These are phyloP conservation scores for Phycodurus eques DNA, from an alignment of 2,113 vertebrate genomes.

Conservation along the genomic window DNA sequence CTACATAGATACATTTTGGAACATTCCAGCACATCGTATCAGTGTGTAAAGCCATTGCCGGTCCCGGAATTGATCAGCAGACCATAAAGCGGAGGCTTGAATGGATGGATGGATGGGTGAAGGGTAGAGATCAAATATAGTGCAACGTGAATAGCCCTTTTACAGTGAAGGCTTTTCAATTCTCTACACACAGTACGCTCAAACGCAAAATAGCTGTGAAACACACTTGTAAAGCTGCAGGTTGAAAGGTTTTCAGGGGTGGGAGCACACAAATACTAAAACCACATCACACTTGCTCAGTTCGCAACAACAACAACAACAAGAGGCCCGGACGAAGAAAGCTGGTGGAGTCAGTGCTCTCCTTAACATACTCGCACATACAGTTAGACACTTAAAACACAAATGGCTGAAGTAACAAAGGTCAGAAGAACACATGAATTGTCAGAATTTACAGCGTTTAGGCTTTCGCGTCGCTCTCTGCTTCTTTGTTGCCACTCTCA, in stretches of 20 bases:
- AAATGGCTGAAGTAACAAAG: conserved; percentile 66
- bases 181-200: conserved; percentile 4
- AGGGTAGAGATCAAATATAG: conserved; percentile 24
- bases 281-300: conserved; percentile 15
- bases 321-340: conserved; percentile 41
- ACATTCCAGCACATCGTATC: conserved; percentile 40
- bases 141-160: conserved; percentile 63
- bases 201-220: conserved; percentile 12
- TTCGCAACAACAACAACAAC: not conserved
- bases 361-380: conserved; percentile 25
- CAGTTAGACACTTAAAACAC: conserved; percentile 39
- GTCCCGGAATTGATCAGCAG: conserved; percentile 60
- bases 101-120: conserved; percentile 21
- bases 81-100: conserved; percentile 34
- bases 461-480: conserved; percentile 40
- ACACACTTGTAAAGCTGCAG: conserved; percentile 43
- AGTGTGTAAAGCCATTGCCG: conserved; percentile 35
- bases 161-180: conserved; percentile 42
- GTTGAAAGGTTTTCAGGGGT: conserved; percentile 10
- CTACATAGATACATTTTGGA: conserved; percentile 60
- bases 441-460: conserved; percentile 27
- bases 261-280: conserved; percentile 23
- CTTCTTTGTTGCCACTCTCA: conserved; percentile 60
- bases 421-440: conserved; percentile 31
- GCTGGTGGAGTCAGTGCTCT: conserved; percentile 42